phyloP scores from a whole-genome alignment of 2,888 invertebrate genomes.

The Pammene fasciana region DNA sequence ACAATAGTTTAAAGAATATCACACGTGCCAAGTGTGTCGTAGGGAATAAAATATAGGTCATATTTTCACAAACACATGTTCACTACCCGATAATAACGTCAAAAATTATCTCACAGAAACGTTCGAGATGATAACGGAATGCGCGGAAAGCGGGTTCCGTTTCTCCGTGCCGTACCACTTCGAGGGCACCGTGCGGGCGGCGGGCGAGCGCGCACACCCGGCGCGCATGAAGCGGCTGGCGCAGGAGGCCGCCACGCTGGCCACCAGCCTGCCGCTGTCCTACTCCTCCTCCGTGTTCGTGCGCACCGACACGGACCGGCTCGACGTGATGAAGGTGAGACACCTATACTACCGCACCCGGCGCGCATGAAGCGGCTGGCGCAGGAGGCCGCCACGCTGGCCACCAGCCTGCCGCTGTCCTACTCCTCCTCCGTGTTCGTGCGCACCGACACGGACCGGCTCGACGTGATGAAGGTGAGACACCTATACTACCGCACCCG shows the following conservation, averaged over 20 bases:
- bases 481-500: too few relatives aligned
- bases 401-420: conserved; percentile 95
- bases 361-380: conserved; percentile 95
- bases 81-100: too few relatives aligned
- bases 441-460: conserved; percentile 95
- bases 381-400: conserved; percentile 96
- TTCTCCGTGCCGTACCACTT: conserved; percentile 96
- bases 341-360: too few relatives aligned
- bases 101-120: conserved; percentile 85
- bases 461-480: too few relatives aligned
- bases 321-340: conserved; percentile 88
- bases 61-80: too few relatives aligned
- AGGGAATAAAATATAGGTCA: too few relatives aligned
- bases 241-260: conserved; percentile 96
- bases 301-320: conserved; percentile 95
- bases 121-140: conserved; percentile 95
- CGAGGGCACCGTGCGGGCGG: conserved; percentile 92
- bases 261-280: conserved; percentile 95
- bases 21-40: too few relatives aligned
- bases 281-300: conserved; percentile 98
- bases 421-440: conserved; percentile 98
- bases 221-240: conserved; percentile 95
- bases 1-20: too few relatives aligned
- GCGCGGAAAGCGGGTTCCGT: conserved; percentile 87
- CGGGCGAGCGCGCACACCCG: conserved; percentile 93